phyloP scores from a whole-genome alignment of 2,888 invertebrate genomes.

The Augochlorella aurata region DNA sequence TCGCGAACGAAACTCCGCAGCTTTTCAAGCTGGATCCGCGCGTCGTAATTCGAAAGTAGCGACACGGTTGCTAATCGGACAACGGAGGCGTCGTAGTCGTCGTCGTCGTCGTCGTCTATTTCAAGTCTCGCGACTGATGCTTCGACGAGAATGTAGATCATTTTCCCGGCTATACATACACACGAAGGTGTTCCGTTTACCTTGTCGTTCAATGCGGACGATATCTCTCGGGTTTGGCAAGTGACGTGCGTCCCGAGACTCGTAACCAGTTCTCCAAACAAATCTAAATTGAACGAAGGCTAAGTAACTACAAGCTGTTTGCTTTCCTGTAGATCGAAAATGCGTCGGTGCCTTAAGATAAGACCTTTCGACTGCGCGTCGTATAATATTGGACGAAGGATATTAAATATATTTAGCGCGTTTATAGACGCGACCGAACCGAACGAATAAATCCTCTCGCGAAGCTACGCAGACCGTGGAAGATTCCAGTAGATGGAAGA shows the following conservation, averaged over 20 bases:
- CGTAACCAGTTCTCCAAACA: conserved; percentile 30
- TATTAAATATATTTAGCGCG: conserved; percentile 20
- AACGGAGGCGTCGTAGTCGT: neutral
- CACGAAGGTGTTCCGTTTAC: conserved; percentile 15
- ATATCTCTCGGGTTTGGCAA: conserved; percentile 14
- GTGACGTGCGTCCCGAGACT: conserved; percentile 14
- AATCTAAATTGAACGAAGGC: conserved; percentile 35
- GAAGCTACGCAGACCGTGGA: neutral
- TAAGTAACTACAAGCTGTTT: conserved; percentile 30
- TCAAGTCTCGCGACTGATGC: neutral
- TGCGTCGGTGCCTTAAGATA: conserved; percentile 28
- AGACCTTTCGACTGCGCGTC: conserved; percentile 25
- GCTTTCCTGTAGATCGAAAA: conserved; percentile 15
- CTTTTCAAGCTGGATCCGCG: neutral
- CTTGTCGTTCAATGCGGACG: conserved; percentile 14
- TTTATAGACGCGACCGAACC: conserved; percentile 7
- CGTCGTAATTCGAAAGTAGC: neutral
- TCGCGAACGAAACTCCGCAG: neutral
- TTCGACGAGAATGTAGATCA: conserved; percentile 12
- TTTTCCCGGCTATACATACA: conserved; percentile 12
- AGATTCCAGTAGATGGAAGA: conserved; percentile 12
- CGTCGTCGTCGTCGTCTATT: neutral
- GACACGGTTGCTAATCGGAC: neutral
- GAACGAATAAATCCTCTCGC: neutral
- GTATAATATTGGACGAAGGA: conserved; percentile 13